phyloP scores from a whole-genome alignment of 2,888 invertebrate species.

The Gortyna flavago region DNA sequence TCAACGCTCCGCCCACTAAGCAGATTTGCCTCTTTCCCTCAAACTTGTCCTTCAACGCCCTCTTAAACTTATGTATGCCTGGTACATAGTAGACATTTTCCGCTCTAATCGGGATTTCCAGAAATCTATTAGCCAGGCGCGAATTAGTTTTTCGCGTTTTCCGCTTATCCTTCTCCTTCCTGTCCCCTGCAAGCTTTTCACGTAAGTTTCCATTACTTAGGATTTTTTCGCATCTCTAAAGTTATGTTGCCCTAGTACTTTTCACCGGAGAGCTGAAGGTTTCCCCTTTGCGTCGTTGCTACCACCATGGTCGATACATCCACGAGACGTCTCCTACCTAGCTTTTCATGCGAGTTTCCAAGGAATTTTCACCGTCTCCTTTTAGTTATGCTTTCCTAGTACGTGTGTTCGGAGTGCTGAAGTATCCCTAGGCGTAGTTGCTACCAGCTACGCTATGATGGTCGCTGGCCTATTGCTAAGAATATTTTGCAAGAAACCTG shows the following conservation, averaged over 20 bases:
- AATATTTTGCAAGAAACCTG: background rate
- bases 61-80: constrained; percentile 75
- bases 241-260: constrained; percentile 14
- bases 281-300: constrained; percentile 3
- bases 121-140: constrained; percentile 81
- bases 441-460: background rate
- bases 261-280: constrained; percentile 11
- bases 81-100: constrained; percentile 88
- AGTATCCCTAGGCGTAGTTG: background rate
- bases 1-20: constrained; percentile 73
- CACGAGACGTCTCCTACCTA: too few relatives aligned
- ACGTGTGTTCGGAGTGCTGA: background rate
- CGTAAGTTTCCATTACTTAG: constrained; percentile 59
- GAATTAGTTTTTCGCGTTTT: constrained; percentile 84
- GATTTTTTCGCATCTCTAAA: constrained; percentile 43
- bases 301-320: background rate
- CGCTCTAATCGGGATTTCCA: constrained; percentile 90
- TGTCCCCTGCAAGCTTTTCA: background rate
- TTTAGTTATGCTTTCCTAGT: constrained; percentile 3
- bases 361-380: background rate
- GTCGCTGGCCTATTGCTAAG: background rate
- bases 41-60: constrained; percentile 62
- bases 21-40: constrained; percentile 74
- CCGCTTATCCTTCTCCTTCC: constrained; percentile 72
- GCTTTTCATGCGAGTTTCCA: background rate